Evolutionary conservation across 2,888 invertebrate species (phyloP), one percentile per base, ranked within the genome.

Genomic region (Drosophila subsilvestris): DNA sequence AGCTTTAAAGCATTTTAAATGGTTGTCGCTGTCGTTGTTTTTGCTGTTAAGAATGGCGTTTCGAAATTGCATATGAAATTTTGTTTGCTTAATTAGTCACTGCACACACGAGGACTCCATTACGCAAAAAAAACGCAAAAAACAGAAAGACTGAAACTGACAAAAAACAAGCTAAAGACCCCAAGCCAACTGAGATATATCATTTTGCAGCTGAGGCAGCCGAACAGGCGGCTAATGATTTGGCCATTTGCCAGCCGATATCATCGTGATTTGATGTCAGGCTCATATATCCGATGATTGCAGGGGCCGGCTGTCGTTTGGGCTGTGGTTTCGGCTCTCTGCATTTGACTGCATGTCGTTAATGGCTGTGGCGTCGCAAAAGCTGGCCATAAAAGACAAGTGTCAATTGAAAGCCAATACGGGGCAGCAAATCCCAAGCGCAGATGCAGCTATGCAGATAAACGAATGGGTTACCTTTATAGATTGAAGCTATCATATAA

Each of bases 401-500:
- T 83, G 81, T 73, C 81, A 80, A 69, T 71, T 69, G 81, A 67
- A 86, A 86, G 81, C 50, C 78, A 75, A 81, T 84, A 86, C 79
- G 67, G 63, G 62, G 53, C 57, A 37, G 67, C 43, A 42, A 37
- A 32, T 37, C 4, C 37, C 20, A 10, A 20, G 65, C 65, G 37
- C 37, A 14, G 37, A 37, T 37, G 14, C 37, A 37, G 54, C 53
- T 65, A 18, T 37, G 1, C 17, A 42, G 67, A 65, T 66, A 65
- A 54, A 42, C 59, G 25, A 57, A 37, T 58, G 47, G 47, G n/a
- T 17, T 54, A 65, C 54, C 54, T 47, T 67, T 65, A 18, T n/a
- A 6, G 18, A 37, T 18, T 10, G 9, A 12, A 43, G 67, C 53
- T 32, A 49, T 54, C 55, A 32, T 67, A 66, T 66, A 67, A 55